Percentiles rank a stretch among this genome's conserved stretches.
Evolutionary conservation across 2,888 invertebrate genomes (phyloP).

Genomic region (Agelastica alni): DNA sequence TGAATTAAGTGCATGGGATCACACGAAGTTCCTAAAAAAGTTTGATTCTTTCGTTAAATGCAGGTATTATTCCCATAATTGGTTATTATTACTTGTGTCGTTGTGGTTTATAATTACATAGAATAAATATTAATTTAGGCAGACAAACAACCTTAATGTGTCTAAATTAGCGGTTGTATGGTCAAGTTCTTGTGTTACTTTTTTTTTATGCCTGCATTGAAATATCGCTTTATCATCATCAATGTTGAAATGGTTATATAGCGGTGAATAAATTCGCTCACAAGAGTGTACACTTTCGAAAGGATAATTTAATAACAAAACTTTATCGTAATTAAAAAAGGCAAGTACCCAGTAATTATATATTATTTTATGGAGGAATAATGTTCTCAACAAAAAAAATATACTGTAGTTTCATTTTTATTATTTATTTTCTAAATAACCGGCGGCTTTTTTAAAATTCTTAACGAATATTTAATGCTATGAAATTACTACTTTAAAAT

Average conservation of each 20-base stretch:
- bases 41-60: constrained; percentile 32
- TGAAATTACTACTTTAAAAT: no score
- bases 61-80: constrained; percentile 26
- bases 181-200: constrained; percentile 13
- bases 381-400: no score
- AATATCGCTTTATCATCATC: constrained; percentile 17
- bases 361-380: neutral
- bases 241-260: constrained; percentile 9
- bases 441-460: no score
- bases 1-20: constrained; percentile 29
- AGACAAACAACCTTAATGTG: constrained; percentile 27
- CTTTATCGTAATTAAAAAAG: constrained; percentile 9
- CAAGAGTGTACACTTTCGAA: neutral
- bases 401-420: no score
- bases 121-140: constrained; percentile 30
- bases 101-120: constrained; percentile 26
- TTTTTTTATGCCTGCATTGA: constrained; percentile 5
- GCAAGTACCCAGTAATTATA: neutral
- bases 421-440: no score
- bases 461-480: no score
- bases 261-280: constrained; percentile 4
- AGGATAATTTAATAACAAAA: constrained; percentile 19
- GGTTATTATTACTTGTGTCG: constrained; percentile 21
- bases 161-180: constrained; percentile 24
- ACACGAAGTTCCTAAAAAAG: constrained; percentile 33